Percentiles rank a stretch among this genome's conserved stretches.
These are phyloP conservation scores for Leucania comma DNA, from an alignment of 2,888 invertebrate species.

Conservation along the genomic window DNA sequence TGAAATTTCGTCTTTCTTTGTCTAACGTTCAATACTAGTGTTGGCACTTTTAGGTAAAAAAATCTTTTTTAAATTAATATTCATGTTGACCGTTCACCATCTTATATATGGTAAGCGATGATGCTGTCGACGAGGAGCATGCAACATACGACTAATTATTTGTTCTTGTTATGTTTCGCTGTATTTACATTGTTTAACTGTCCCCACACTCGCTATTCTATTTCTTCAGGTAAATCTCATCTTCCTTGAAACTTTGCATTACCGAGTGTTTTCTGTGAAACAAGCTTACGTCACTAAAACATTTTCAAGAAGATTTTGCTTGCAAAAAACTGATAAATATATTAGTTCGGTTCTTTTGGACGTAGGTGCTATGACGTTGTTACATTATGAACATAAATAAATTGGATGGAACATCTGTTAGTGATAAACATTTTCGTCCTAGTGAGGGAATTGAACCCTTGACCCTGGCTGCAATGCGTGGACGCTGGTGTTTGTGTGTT, in stretches of 20 bases:
- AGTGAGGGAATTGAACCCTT: slow-evolving; percentile 53
- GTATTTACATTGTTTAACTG: neutral
- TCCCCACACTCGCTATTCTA: slow-evolving; percentile 4
- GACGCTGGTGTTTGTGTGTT: slow-evolving; percentile 17
- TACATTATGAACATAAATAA: slow-evolving; percentile 28
- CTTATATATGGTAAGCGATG: neutral
- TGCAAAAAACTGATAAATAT: slow-evolving; percentile 18
- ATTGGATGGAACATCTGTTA: slow-evolving; percentile 45
- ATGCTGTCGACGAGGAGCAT: too few relatives aligned
- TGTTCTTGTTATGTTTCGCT: neutral
- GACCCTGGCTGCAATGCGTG: slow-evolving; percentile 44
- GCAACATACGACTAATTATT: too few relatives aligned
- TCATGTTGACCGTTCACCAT: too few relatives aligned
- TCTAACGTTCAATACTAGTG: neutral
- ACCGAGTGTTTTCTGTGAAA: slow-evolving; percentile 32
- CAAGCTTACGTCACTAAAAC: slow-evolving; percentile 36
- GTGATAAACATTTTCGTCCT: slow-evolving; percentile 43
- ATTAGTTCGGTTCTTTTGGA: slow-evolving; percentile 16
- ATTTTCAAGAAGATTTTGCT: slow-evolving; percentile 39
- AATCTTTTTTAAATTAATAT: too few relatives aligned
- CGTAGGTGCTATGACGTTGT: slow-evolving; percentile 43
- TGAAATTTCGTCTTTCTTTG: slow-evolving; percentile 2
- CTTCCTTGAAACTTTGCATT: slow-evolving; percentile 21
- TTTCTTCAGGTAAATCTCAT: slow-evolving; percentile 11
- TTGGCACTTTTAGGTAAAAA: neutral